A percentile compares a stretch with the other conserved stretches of the same genome.
phyloP scores from a whole-genome alignment of 2,797 vertebrate genomes.

The Propithecus deckenii region DNA sequence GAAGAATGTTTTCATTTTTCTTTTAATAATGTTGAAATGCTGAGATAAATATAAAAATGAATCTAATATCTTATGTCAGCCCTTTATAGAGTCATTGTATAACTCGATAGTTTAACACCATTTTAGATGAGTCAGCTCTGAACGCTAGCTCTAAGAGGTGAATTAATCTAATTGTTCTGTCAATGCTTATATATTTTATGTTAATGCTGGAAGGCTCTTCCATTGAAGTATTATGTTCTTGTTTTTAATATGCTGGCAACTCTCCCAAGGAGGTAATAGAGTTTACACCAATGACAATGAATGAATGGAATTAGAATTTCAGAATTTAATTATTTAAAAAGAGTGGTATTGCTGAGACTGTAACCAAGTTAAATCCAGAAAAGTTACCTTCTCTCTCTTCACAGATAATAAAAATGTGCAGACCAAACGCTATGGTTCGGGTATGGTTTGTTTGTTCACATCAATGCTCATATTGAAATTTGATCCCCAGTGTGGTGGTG shows the following conservation, averaged over 20 bases:
- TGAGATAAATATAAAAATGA: conserved; percentile 69
- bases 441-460: not conserved
- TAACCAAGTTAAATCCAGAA: conserved; percentile 15
- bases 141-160: conserved; percentile 49
- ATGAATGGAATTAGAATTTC: conserved; percentile 18
- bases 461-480: not conserved
- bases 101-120: conserved; percentile 41
- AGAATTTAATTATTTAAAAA: conserved; percentile 50
- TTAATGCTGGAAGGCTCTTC: conserved; percentile 54
- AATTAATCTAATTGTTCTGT: conserved; percentile 68
- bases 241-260: conserved; percentile 60
- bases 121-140: conserved; percentile 42
- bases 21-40: conserved; percentile 64
- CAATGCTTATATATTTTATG: conserved; percentile 60
- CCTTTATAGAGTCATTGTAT: conserved; percentile 51
- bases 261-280: not conserved
- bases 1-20: conserved; percentile 54
- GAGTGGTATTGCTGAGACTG: not conserved
- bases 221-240: conserved; percentile 23
- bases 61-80: conserved; percentile 58
- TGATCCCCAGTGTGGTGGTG: not conserved
- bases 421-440: not conserved
- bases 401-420: not conserved
- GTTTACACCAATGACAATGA: conserved; percentile 14
- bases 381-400: not conserved